phyloP scores from a whole-genome alignment of 2,113 vertebrate genomes.

The Peromyscus californicus region DNA sequence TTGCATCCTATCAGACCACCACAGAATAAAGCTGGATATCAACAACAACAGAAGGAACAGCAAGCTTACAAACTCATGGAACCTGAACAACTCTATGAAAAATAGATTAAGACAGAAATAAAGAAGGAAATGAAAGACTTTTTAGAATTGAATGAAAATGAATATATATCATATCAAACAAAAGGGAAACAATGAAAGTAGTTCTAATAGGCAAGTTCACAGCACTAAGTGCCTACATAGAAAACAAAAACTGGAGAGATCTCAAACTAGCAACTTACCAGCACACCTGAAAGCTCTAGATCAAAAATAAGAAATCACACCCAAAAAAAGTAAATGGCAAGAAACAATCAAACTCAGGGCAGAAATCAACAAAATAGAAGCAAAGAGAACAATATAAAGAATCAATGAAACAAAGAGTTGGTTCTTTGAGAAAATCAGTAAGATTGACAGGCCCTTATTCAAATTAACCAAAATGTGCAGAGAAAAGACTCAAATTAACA shows the following conservation, averaged over 20 bases:
- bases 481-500: background rate
- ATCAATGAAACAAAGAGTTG: background rate
- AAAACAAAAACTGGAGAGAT: background rate
- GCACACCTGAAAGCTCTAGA: background rate
- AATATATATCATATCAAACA: background rate
- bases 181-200: background rate
- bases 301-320: background rate
- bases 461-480: background rate
- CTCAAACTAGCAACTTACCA: background rate
- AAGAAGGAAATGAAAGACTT: background rate
- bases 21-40: background rate
- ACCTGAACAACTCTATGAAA: too few species aligned
- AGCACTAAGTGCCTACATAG: background rate
- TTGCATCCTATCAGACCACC: background rate
- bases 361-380: background rate
- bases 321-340: background rate
- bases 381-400: background rate
- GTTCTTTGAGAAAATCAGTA: background rate
- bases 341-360: background rate
- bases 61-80: background rate
- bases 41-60: background rate
- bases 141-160: background rate
- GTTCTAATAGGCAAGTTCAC: background rate
- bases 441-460: background rate
- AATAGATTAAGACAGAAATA: background rate